Conservation (phyloP, 1,140 invertebrate species). For the Papilio machaon region DNA sequence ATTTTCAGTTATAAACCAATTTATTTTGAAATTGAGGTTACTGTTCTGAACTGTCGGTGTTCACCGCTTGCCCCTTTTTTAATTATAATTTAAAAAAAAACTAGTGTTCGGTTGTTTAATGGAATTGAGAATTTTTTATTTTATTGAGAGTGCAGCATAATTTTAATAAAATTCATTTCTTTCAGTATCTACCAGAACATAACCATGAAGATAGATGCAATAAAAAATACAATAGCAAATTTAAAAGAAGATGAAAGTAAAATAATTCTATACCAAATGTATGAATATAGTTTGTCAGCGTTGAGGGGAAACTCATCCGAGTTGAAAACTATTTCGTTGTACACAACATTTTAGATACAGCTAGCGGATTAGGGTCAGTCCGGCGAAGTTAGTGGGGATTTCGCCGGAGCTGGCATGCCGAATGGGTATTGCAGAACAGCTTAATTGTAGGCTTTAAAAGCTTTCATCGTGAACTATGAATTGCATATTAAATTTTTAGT, state of each 20-base stretch:
- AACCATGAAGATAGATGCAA: too few relatives aligned
- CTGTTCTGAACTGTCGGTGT: too few relatives aligned
- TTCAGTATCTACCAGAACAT: too few relatives aligned
- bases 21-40: neutral
- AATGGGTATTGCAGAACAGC: conserved; percentile 48
- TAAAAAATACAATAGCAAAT: neutral
- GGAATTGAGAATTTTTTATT: too few relatives aligned
- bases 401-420: conserved; percentile 41
- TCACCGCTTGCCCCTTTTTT: too few relatives aligned
- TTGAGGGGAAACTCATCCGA: conserved; percentile 49
- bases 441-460: conserved; percentile 58
- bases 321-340: conserved; percentile 52
- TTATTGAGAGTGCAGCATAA: too few relatives aligned
- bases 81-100: neutral
- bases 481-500: conserved; percentile 47
- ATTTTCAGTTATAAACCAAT: neutral
- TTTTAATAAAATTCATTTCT: too few relatives aligned
- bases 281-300: conserved; percentile 38
- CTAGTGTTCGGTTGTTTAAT: too few relatives aligned
- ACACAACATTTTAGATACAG: conserved; percentile 54
- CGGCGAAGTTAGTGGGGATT: conserved; percentile 53
- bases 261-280: conserved; percentile 18
- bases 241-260: neutral
- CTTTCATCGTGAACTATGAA: conserved; percentile 49
- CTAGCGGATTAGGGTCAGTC: conserved; percentile 52